These are phyloP conservation scores for Cervus canadensis DNA, from an alignment of 2,113 vertebrate genomes.

Conservation along the genomic window DNA sequence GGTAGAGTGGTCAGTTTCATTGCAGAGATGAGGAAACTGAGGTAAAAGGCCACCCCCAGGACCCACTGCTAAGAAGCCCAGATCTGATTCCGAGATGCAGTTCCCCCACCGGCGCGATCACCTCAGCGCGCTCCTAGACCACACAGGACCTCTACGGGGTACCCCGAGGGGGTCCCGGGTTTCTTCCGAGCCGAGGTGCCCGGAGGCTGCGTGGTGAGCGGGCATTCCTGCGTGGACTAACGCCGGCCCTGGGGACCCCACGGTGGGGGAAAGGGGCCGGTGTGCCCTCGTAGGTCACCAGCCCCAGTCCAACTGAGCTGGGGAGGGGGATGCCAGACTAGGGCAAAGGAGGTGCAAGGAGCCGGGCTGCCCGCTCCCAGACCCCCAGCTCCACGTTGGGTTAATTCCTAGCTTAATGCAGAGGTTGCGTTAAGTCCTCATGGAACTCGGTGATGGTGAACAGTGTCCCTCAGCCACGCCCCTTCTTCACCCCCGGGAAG, in stretches of 20 bases:
- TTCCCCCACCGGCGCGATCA: neutral
- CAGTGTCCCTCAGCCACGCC: slow-evolving; percentile 3
- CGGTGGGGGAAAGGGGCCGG: rapidly evolving
- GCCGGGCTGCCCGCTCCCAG: neutral
- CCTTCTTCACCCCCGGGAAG: neutral
- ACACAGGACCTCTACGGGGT: neutral
- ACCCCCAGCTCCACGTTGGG: too few species aligned
- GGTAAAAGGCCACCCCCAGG: neutral
- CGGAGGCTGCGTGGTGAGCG: neutral
- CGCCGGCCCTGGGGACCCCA: neutral
- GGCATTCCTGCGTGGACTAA: neutral
- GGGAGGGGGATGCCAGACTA: neutral
- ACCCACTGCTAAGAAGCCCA: neutral
- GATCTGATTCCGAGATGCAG: rapidly evolving
- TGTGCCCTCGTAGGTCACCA: neutral
- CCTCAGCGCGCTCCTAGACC: neutral
- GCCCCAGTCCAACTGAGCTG: neutral
- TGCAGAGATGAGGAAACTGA: neutral
- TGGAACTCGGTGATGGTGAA: neutral
- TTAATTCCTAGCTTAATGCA: neutral
- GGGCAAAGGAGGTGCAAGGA: neutral
- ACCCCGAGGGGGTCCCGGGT: neutral
- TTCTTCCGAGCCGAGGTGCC: neutral
- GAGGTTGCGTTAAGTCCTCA: rapidly evolving
- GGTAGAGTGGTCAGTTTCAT: neutral